These are phyloP conservation scores for Leptura quadrifasciata DNA, from an alignment of 2,888 invertebrate species.

Conservation along the genomic window DNA sequence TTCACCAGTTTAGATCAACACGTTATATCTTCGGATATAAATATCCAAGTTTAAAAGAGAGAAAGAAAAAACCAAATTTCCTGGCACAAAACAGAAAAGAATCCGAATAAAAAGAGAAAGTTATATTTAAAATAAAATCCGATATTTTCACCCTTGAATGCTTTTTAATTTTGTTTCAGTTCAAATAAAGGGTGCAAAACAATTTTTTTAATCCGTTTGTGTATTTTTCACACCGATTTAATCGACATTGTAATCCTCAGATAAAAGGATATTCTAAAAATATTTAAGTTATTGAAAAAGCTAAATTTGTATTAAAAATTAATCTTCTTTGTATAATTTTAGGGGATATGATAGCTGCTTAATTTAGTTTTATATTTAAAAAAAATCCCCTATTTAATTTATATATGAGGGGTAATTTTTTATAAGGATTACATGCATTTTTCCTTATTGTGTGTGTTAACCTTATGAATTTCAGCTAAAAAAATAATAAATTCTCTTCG, in stretches of 20 bases:
- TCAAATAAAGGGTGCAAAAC: conserved; percentile 64
- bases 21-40: conserved; percentile 62
- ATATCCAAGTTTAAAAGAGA: conserved; percentile 50
- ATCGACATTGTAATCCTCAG: conserved; percentile 47
- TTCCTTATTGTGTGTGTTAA: conserved; percentile 49
- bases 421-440: conserved; percentile 55
- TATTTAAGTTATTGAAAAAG: conserved; percentile 43
- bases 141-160: conserved; percentile 66
- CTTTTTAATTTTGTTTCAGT: conserved; percentile 67
- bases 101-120: conserved; percentile 45
- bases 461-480: conserved; percentile 51
- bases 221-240: conserved; percentile 54
- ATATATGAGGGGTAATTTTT: conserved; percentile 53
- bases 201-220: conserved; percentile 55
- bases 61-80: conserved; percentile 30
- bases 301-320: conserved; percentile 53
- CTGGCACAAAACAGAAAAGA: conserved; percentile 33
- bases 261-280: conserved; percentile 54
- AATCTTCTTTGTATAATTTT: conserved; percentile 55
- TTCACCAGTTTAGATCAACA: conserved; percentile 67
- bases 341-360: conserved; percentile 46
- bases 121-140: conserved; percentile 60
- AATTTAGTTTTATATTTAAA: conserved; percentile 47
- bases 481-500: conserved; percentile 48
- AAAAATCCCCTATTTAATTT: conserved; percentile 50